Evolutionary conservation across 2,888 invertebrate genomes (phyloP), one percentile per base, ranked within the genome.

Genomic region (Clostera curtula): DNA sequence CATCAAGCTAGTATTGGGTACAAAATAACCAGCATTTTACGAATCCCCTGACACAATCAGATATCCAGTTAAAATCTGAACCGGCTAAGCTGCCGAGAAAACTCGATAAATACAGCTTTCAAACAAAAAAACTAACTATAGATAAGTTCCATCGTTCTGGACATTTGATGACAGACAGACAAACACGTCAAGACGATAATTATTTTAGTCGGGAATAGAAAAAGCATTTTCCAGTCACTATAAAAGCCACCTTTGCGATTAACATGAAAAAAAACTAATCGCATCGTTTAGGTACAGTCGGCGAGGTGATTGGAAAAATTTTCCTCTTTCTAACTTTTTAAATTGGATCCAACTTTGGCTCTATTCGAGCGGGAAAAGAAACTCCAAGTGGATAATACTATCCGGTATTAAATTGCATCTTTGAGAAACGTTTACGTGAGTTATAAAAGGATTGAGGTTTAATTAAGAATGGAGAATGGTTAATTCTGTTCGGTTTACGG

Each of bases 261-360:
- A 43, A 44, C 57, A 25, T 40, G 37, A 40, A 39, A 47, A 65
- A 69, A 68, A 64, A 50, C 63, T 68, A 73, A 76, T 72, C 68
- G 64, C 66, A 57, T 40, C 66, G 68, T 73, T 80, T 77, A 74
- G 74, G n/a, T n/a, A n/a, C 46, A 53, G 47, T 55, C 56, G 42
- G 34, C 49, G 50, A 56, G 61, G 74, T 76, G 79, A 82, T 82
- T 79, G 79, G 79, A 73, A 75, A 77, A 74, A 70, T 72, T 75
- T 71, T 65, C 64, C 69, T 65, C 56, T 55, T 23, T 62, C 56
- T 49, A 76, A 82, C 70, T 77, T 82, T 77, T 74, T 74, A 79
- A 82, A 82, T 82, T 82, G 82, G 80, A 79, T 82, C 61, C 54
- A 65, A 55, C 49, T 61, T 57, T 57, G 56, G 71, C 66, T 69